Base-by-base conservation (phyloP, 2,113 vertebrate genomes). In the Alosa alosa region DNA sequence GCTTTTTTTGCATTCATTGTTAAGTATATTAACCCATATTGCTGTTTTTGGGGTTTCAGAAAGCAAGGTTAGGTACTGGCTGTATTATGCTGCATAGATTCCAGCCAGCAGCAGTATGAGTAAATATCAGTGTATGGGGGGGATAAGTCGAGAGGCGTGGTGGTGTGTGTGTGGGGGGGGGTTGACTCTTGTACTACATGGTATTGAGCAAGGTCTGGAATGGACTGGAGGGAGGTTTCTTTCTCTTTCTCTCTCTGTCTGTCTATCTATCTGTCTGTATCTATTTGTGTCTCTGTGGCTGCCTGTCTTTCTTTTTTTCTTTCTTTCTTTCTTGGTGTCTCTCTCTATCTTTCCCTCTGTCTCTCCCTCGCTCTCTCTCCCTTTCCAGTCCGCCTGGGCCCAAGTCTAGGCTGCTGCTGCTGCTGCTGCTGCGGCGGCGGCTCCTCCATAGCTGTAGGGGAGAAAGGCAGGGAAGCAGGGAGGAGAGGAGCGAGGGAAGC, bases 321-420 rank as follows among this genome's bases (percentile, higher is more conserved):
- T 4, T 57, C 60, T 25, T 10, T 44, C 41, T 44, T 44, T 44
- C 41, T 2, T 44, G 2, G 41, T 44, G 41, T 44, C 41, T 44
- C 41, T 39, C 1, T 39, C 64, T 18, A 31, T 78, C 72, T 39
- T 13, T 75, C 31, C 10, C 68, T 17, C 9, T 13, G 6, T 31
- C 64, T 25, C 1, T 31, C 64, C 10, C 72, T 78, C 64, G 1
- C 57, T n/a, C 57, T 7, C 64, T 68, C 7, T 25, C 87, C 90
- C 87, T 89, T 88, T 87, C 87, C 91, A 92, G 93, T 92, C 93
- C 87, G 86, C 91, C 91, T 93, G 90, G 91, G 93, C 90, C 92
- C 93, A 83, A 88, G 46, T 78, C 72, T 41, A 9, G 13, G 72
- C 64, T 78, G 31, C 25, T 15, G 31, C 72, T 78, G n/a, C n/a